A percentile compares a stretch with the other conserved stretches of the same genome.
phyloP scores from a whole-genome alignment of 2,113 vertebrate genomes.

The Sphyrna mokarran region DNA sequence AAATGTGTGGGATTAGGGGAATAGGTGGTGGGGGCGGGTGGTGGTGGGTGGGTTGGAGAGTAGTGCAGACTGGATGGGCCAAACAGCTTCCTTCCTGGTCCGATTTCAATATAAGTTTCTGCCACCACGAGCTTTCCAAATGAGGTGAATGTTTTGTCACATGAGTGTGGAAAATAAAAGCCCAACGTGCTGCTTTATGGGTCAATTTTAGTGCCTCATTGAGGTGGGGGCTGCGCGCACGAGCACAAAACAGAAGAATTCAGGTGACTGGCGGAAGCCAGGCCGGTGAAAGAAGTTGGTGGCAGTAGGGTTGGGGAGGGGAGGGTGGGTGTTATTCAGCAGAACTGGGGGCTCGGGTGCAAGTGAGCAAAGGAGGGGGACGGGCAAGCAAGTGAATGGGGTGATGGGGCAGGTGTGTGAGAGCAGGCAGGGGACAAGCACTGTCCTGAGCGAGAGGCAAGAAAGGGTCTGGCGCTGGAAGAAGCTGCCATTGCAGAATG shows the following conservation, averaged over 20 bases:
- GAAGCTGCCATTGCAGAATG: background rate
- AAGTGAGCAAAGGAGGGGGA: background rate
- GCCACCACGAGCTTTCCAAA: background rate
- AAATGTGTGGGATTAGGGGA: too few species aligned
- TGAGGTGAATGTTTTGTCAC: background rate
- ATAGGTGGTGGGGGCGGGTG: too few species aligned
- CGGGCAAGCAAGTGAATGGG: too few species aligned
- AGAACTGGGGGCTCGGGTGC: too few species aligned
- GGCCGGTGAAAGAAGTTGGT: too few species aligned
- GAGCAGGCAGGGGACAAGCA: background rate
- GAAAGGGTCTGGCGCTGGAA: background rate
- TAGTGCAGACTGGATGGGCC: too few species aligned
- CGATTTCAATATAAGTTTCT: too few species aligned
- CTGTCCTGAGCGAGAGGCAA: too few species aligned
- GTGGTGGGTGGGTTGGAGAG: too few species aligned
- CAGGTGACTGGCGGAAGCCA: background rate
- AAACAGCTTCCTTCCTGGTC: too few species aligned
- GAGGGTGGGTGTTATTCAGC: background rate
- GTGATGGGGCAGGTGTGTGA: background rate
- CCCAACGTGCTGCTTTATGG: background rate
- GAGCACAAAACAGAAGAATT: background rate
- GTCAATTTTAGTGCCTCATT: background rate
- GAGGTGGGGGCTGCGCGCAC: background rate
- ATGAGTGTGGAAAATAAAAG: background rate
- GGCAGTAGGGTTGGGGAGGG: too few species aligned